Percentiles rank a stretch among this genome's conserved stretches.
phyloP scores from a whole-genome alignment of 2,113 vertebrate species.

The Zosterops lateralis region DNA sequence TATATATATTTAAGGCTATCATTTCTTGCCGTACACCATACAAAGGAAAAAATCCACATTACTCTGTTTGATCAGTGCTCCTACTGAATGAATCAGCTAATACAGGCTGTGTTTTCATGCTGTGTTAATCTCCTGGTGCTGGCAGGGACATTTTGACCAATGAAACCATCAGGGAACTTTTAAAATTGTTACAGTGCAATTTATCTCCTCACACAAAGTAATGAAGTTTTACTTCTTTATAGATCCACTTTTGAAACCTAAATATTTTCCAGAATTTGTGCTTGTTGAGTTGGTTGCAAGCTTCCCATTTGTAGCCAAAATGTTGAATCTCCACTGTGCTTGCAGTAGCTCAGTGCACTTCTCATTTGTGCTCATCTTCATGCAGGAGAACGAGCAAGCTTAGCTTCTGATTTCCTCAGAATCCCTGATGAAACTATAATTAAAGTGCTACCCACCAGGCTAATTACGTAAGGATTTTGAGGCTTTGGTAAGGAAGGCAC shows the following conservation, averaged over 20 bases:
- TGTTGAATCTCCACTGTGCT: not conserved
- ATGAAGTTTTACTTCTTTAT: not conserved
- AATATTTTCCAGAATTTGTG: not conserved
- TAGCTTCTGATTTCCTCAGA: not conserved
- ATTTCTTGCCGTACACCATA: not conserved
- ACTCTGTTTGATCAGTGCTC: not conserved
- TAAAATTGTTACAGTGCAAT: not conserved
- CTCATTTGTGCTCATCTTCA: not conserved
- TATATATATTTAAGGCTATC: not conserved
- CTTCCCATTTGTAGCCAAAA: not conserved
- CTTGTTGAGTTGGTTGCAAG: not conserved
- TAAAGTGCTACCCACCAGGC: not conserved
- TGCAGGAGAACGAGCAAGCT: not conserved
- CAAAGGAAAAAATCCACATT: not conserved
- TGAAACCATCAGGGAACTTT: not conserved
- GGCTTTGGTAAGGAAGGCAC: not conserved
- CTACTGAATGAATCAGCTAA: not conserved
- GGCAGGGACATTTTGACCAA: not conserved
- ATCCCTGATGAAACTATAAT: not conserved
- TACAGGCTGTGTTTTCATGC: not conserved
- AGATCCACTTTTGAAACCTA: not conserved
- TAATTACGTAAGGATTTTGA: not conserved
- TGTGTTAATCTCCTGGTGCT: not conserved
- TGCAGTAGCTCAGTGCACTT: not conserved
- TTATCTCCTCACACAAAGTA: not conserved